Conservation (phyloP, 2,888 invertebrate species). For the Erynnis tages region DNA sequence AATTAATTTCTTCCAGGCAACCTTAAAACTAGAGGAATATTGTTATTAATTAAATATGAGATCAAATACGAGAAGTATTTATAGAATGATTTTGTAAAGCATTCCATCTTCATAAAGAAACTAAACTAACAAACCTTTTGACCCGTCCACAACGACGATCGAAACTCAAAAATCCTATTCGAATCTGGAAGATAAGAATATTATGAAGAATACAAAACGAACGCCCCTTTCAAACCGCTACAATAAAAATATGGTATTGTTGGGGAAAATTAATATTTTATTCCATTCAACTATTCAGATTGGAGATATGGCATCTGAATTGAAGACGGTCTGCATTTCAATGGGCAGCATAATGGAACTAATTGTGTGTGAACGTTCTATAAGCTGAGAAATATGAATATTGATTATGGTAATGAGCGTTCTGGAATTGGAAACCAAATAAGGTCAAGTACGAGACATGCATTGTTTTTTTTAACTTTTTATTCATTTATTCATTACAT, state of each 20-base stretch:
- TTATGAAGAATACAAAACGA: slow-evolving; percentile 27
- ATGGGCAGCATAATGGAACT: slow-evolving; percentile 69
- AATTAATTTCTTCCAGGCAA: too few relatives aligned
- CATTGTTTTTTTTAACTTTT: background rate
- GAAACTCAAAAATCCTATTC: too few relatives aligned
- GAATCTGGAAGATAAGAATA: too few relatives aligned
- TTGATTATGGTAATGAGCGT: slow-evolving; percentile 58
- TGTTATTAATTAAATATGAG: too few relatives aligned
- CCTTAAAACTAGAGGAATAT: too few relatives aligned
- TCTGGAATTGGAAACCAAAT: slow-evolving; percentile 22
- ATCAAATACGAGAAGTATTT: too few relatives aligned
- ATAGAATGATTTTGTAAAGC: slow-evolving; percentile 4
- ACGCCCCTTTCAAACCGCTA: slow-evolving; percentile 56
- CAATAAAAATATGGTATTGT: slow-evolving; percentile 72
- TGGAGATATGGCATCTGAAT: slow-evolving; percentile 71
- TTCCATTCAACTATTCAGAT: slow-evolving; percentile 54
- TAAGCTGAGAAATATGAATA: slow-evolving; percentile 60
- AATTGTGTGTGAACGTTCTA: slow-evolving; percentile 76
- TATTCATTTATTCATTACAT: background rate
- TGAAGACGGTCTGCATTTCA: slow-evolving; percentile 57
- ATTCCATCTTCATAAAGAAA: slow-evolving; percentile 20
- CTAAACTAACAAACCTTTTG: slow-evolving; percentile 44
- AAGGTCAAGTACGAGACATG: slow-evolving; percentile 30
- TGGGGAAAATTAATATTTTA: slow-evolving; percentile 70
- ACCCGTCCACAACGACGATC: slow-evolving; percentile 40